Evolutionary conservation across 2,113 vertebrate species (phyloP), one percentile per base, ranked within the genome.

Genomic region (Nematolebias whitei): DNA sequence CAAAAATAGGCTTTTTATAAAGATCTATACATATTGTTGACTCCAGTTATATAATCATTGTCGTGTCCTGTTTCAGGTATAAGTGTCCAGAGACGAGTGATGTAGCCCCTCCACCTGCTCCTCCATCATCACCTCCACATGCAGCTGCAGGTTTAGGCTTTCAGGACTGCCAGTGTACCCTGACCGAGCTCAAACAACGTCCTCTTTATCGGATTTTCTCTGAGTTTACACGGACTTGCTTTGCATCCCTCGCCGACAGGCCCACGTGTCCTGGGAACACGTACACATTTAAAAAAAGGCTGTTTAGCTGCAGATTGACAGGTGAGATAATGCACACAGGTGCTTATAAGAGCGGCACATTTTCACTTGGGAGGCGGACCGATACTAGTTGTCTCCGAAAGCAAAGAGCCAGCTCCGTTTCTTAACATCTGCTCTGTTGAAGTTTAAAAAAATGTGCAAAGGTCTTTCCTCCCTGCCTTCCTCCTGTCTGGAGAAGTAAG

Each of bases 401-500:
- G 26, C 9, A 8, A 35, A 35, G n/a, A n/a, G n/a, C n/a, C n/a
- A n/a, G 9, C 2, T 35, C 32, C 5, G 32, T 24, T 22, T 22
- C 19, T 22, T 49, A 22, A 49, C 22, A 49, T 35, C 32, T 35
- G 32, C 32, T 35, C 20, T 61, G 49, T 8, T 18, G 29, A 26
- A 51, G 35, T 22, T 5, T 15, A 61, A 32, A 59, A n/a, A 22
- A 0, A 92, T 92, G 91, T 92, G 91, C 76, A 91, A 85, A 74
- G 90, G 91, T 15, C 74, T 91, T 32, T 87, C 91, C 50, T 80
- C 61, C 23, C 75, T 92, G 67, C 91, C 90, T 2, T 89, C 88
- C 19, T 90, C 90, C 80, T 91, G 89, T 68, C 80, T 89, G 88
- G 90, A 88, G 80, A 92, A 79, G 90, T 92, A 57, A 83, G 89